Percentiles rank a stretch among this genome's conserved stretches.
Evolutionary conservation across 2,888 invertebrate species (phyloP).

Genomic region (Pseudolycoriella hygida): DNA sequence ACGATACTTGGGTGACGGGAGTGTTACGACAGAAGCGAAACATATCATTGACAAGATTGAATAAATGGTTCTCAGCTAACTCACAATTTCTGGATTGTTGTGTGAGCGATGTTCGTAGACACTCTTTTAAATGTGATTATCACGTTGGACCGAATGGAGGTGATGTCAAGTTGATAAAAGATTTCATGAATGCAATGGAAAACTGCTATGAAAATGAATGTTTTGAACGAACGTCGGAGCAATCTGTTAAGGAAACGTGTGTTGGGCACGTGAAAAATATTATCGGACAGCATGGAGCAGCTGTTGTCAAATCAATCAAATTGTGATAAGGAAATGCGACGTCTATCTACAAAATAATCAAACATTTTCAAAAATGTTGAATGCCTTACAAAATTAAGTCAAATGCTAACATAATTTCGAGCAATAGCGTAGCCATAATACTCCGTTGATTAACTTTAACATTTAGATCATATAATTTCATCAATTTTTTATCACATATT

Average conservation of each 20-base stretch:
- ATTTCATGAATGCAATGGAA: conserved; percentile 42
- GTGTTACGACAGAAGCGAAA: conserved; percentile 41
- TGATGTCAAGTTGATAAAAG: conserved; percentile 44
- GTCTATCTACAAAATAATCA: too few species aligned
- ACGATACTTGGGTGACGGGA: conserved; percentile 76
- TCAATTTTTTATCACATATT: too few species aligned
- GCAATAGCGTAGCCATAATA: too few species aligned
- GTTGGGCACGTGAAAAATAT: conserved; percentile 30
- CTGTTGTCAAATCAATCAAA: conserved; percentile 18
- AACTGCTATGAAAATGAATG: conserved; percentile 39
- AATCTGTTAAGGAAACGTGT: conserved; percentile 39
- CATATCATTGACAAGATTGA: conserved; percentile 37
- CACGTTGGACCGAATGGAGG: conserved; percentile 64
- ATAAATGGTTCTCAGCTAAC: conserved; percentile 47
- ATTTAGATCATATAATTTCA: too few species aligned
- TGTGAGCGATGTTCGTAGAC: conserved; percentile 38
- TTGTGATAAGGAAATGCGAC: conserved; percentile 4
- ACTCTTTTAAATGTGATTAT: conserved; percentile 45
- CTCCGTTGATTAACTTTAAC: too few species aligned
- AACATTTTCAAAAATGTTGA: too few species aligned
- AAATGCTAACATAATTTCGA: too few species aligned
- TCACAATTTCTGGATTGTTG: conserved; percentile 59
- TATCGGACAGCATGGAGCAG: conserved; percentile 21
- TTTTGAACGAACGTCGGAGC: conserved; percentile 29
- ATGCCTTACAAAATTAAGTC: too few species aligned